A percentile compares a stretch with the other conserved stretches of the same genome.
These are phyloP conservation scores for Arion vulgaris DNA, from an alignment of 1,140 invertebrate species.

Conservation along the genomic window DNA sequence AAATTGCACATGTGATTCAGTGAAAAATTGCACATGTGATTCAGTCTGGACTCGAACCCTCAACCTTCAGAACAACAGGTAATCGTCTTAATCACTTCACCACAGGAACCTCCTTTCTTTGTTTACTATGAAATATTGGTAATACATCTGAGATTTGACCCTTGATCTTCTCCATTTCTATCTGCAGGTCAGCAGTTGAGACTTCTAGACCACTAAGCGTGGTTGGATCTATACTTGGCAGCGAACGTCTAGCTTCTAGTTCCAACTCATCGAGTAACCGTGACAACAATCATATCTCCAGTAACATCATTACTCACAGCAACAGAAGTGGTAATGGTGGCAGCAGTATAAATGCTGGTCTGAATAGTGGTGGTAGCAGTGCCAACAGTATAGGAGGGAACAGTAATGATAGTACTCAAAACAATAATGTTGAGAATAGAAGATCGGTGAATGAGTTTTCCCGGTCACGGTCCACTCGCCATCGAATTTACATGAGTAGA, in stretches of 20 bases:
- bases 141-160: too few relatives aligned
- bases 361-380: constrained; percentile 16
- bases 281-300: constrained; percentile 31
- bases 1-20: too few relatives aligned
- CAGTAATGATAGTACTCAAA: constrained; percentile 21
- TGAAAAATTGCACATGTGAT: too few relatives aligned
- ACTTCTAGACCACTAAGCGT: constrained; percentile 48
- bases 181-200: constrained; percentile 58
- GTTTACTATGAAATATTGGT: too few relatives aligned
- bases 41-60: too few relatives aligned
- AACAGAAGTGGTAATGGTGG: constrained; percentile 47
- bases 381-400: constrained; percentile 14
- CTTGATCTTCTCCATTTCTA: neutral
- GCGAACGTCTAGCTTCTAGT: constrained; percentile 25
- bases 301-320: constrained; percentile 29
- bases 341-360: neutral
- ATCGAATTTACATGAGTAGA: constrained; percentile 75
- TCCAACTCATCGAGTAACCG: neutral
- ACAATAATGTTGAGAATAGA: neutral
- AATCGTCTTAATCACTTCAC: too few relatives aligned
- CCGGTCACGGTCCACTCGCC: constrained; percentile 74
- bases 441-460: constrained; percentile 52
- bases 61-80: too few relatives aligned
- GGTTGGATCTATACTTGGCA: constrained; percentile 40
- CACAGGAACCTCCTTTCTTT: too few relatives aligned